phyloP scores from a whole-genome alignment of 2,113 vertebrate species.

The Poeciliopsis retropinna region DNA sequence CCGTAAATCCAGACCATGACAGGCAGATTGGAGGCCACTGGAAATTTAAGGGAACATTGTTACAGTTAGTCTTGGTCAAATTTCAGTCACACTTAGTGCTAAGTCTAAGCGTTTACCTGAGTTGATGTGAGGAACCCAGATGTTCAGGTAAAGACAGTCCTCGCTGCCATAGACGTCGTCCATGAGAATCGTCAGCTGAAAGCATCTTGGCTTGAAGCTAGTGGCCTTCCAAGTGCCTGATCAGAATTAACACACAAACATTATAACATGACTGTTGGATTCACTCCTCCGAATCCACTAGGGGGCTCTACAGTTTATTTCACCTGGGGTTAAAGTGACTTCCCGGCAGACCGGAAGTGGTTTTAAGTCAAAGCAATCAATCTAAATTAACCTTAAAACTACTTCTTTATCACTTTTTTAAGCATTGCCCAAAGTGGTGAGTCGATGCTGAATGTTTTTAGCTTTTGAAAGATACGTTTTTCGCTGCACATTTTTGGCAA shows the following conservation, averaged over 20 bases:
- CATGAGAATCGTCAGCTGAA: conserved; percentile 83
- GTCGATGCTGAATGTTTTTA: too few species aligned
- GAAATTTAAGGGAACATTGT: neutral
- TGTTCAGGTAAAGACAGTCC: conserved; percentile 95
- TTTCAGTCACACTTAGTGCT: too few species aligned
- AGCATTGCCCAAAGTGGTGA: too few species aligned
- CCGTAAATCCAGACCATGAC: conserved; percentile 95
- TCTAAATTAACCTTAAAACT: too few species aligned
- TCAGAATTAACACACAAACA: neutral
- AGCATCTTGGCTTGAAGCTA: conserved; percentile 78
- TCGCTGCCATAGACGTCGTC: conserved; percentile 76
- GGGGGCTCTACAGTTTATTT: too few species aligned
- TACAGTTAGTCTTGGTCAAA: neutral
- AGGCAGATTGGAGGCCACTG: conserved; percentile 87
- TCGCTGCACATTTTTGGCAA: too few species aligned
- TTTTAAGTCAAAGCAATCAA: too few species aligned
- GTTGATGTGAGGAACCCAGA: conserved; percentile 90
- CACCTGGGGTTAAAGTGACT: too few species aligned
- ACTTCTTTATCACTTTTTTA: too few species aligned
- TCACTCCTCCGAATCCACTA: too few species aligned
- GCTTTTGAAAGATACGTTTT: too few species aligned
- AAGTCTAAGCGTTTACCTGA: conserved; percentile 45
- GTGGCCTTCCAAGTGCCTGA: conserved; percentile 84
- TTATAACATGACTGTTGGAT: neutral
- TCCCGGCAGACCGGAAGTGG: too few species aligned